phyloP scores from a whole-genome alignment of 1,140 invertebrate genomes.

The Plectrocnemia conspersa region DNA sequence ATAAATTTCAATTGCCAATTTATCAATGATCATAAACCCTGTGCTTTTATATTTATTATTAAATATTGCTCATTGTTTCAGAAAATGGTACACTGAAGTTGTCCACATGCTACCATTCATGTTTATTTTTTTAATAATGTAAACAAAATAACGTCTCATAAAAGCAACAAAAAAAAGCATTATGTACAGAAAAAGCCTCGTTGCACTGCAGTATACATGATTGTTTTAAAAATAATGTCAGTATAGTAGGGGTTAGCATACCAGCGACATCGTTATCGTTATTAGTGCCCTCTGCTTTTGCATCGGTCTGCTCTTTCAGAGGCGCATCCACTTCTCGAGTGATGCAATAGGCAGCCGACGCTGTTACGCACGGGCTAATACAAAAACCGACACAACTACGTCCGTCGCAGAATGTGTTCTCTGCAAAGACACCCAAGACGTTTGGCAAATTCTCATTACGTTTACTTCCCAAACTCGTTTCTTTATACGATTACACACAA shows the following conservation, averaged over 20 bases:
- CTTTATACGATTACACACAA: too few relatives aligned
- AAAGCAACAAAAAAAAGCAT: conserved; percentile 7
- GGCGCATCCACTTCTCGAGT: conserved; percentile 41
- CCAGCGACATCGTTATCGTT: conserved; percentile 17
- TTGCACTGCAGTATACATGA: neutral
- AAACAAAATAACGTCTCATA: too few relatives aligned
- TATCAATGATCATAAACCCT: too few relatives aligned
- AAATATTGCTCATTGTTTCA: too few relatives aligned
- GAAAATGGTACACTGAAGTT: too few relatives aligned
- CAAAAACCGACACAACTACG: conserved; percentile 46
- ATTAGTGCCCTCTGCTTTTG: conserved; percentile 34
- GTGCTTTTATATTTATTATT: too few relatives aligned
- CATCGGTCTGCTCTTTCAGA: conserved; percentile 4
- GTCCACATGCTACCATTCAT: too few relatives aligned
- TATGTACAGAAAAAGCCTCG: neutral
- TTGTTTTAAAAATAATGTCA: too few relatives aligned
- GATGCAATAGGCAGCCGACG: conserved; percentile 43
- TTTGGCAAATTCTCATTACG: too few relatives aligned
- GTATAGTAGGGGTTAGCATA: conserved; percentile 23
- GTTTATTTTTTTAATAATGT: too few relatives aligned
- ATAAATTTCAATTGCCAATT: too few relatives aligned
- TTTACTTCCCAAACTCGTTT: too few relatives aligned
- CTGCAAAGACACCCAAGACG: conserved; percentile 31
- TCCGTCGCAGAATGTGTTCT: conserved; percentile 31
- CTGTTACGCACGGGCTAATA: conserved; percentile 48